These are phyloP conservation scores for Chionis minor DNA, from an alignment of 2,113 vertebrate genomes.

Conservation along the genomic window DNA sequence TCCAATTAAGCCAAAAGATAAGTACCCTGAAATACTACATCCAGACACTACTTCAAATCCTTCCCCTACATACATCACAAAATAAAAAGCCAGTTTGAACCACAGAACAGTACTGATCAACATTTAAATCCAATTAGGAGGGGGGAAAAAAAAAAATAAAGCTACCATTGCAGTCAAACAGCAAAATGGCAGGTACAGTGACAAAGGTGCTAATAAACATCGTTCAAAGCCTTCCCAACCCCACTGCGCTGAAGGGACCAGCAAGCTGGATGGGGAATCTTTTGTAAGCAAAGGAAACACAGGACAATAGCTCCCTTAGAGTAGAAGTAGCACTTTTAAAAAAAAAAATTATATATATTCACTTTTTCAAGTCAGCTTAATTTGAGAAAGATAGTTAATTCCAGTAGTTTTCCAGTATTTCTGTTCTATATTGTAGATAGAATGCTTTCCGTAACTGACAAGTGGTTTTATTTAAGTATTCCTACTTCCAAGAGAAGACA, in stretches of 20 bases:
- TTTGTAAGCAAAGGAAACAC: background rate
- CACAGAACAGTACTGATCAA: background rate
- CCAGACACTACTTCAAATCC: background rate
- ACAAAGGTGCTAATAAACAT: background rate
- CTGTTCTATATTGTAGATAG: background rate
- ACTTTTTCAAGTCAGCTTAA: background rate
- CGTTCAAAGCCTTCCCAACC: background rate
- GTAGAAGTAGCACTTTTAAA: background rate
- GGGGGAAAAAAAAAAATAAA: fast-evolving
- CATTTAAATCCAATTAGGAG: background rate
- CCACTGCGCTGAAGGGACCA: background rate
- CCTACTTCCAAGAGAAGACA: background rate
- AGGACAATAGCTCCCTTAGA: background rate
- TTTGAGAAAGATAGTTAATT: background rate
- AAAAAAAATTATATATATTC: background rate
- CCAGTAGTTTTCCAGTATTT: background rate
- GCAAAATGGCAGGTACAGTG: background rate
- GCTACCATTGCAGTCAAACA: background rate
- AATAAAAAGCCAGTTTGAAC: background rate
- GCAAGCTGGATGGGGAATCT: background rate
- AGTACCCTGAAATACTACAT: background rate
- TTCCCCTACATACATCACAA: background rate
- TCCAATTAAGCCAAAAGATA: background rate
- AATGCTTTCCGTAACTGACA: background rate
- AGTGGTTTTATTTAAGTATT: background rate